Base-by-base conservation (phyloP, 2,797 vertebrate species). In the Callimico goeldii region DNA sequence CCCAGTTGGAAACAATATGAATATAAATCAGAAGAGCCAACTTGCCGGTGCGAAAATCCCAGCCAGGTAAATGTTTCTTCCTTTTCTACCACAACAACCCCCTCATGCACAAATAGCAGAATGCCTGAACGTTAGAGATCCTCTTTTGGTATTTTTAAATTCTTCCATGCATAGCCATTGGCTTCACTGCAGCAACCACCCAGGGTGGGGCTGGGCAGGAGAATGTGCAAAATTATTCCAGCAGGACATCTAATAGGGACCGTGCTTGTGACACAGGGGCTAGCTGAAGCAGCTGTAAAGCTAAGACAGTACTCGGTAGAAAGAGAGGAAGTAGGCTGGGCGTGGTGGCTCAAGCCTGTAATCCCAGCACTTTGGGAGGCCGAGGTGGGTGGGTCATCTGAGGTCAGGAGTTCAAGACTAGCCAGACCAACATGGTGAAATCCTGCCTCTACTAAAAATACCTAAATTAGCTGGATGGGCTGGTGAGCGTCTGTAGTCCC, bases 1-100 rank as follows among this genome's bases (percentile, higher is more conserved):
- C 48, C 67, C 89, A 94, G 73, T 97, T 95, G 96, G 76, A 76
- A 93, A 97, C 84, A 26, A 88, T 92, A 82, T 33, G 77, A 95
- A 88, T 94, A 94, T 90, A 94, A 94, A 70, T 79, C 61, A 77
- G 77, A 94, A 96, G 36, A 93, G 93, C 55, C 95, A 88, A 87
- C 96, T 96, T 94, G 43, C 72, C 80, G 39, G 61, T 77, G 50
- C 75, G 88, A 90, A 94, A 83, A 88, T 67, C 84, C 52, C 84
- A 46, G 3, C 30, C 80, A 94, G 64, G 30, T 96, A 95, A 93
- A 52, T 5, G 11, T 88, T 89, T 88, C 77, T 72, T 97, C 76
- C 73, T 90, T 95, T 92, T 73, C 81, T 82, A 46, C 20, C 12
- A 1, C 79, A 90, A 90, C 20, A 92, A 33, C 82, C n/a, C 87